Evolutionary conservation across 1,140 invertebrate species (phyloP), one percentile per base, ranked within the genome.

Genomic region (Anastatus disparis): DNA sequence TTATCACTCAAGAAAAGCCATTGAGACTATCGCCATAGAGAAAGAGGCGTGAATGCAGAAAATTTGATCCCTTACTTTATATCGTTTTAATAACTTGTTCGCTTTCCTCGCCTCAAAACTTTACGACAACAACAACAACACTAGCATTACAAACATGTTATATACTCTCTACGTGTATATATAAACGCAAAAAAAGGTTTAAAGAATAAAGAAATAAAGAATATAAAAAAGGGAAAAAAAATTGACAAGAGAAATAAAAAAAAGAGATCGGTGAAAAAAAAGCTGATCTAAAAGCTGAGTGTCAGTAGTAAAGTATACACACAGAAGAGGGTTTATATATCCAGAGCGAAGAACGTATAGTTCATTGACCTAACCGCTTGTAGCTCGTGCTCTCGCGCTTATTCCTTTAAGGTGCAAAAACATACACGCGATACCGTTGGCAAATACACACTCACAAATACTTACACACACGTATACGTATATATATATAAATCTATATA

Each of bases 381-480:
- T 17, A n/a, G 2, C 26, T 26, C 20, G 58, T 24, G 64, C 24
- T 22, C 40, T 75, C 77, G 59, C 58, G 70, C 27, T 9, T 35
- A n/a, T 76, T 75, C 81, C 78, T 77, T 81, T 77, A 78, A 79
- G 78, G 79, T 79, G 83, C 79, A 84, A 83, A 83, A 84, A 83
- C 80, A 75, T 79, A 81, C 82, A 82, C 79, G 83, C 79, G 82
- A 82, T 84, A 80, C 81, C 81, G 82, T 82, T 83, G 80, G 78
- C 78, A 81, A 79, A 78, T n/a, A n/a, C n/a, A n/a, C n/a, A n/a
- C n/a, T n/a, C n/a, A n/a, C n/a, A n/a, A n/a, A n/a, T n/a, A n/a
- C n/a, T n/a, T n/a, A 38, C 38, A 31, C 38, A 6, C 38, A 40
- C 61, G 40, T n/a, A 10, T 44, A 44, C 15, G 10, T n/a, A n/a